Base-by-base conservation (phyloP, 1,140 invertebrate species). In the Achroia grisella region DNA sequence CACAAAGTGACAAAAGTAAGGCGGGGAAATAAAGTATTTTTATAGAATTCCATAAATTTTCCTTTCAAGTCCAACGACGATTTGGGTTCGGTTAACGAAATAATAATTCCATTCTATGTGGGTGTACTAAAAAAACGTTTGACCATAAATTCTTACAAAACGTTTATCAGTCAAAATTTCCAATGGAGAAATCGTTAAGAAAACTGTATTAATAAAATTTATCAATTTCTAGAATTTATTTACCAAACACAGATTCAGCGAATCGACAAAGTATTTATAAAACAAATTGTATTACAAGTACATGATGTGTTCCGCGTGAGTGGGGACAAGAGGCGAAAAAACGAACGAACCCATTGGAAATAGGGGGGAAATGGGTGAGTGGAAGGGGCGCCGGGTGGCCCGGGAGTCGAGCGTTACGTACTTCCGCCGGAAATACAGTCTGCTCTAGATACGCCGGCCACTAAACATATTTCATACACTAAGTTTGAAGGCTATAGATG, bases 291-390 rank as follows among this genome's bases (percentile, higher is more conserved):
- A 55, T 74, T 64, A 68, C 65, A 65, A 68, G 60, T 60, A 70
- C 59, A 55, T 66, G 75, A 76, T 67, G 58, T 66, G 64, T 69
- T 78, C 47, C 61, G 49, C 63, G 48, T 62, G 66, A 74, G 65
- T 64, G 63, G 56, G 59, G 68, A 71, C 68, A 67, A 69, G 63
- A 62, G 67, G 62, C 55, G 66, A 69, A 74, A 76, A 76, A 76
- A 76, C 63, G 70, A 62, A 71, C 42, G 57, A 58, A 71, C 70
- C 65, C 67, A 71, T 74, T 74, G 73, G 73, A 73, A 73, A 76
- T 70, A 49, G 60, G 34, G 53, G 64, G 51, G 63, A 37, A 51
- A 40, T 34, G 27, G 40, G 12, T 36, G 41, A 48, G 28, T 44
- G 10, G 29, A 8, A 11, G 48, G 23, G 30, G 12, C 28, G 35